Base-by-base conservation (phyloP, 1,140 invertebrate species). In the Venturia canescens region DNA sequence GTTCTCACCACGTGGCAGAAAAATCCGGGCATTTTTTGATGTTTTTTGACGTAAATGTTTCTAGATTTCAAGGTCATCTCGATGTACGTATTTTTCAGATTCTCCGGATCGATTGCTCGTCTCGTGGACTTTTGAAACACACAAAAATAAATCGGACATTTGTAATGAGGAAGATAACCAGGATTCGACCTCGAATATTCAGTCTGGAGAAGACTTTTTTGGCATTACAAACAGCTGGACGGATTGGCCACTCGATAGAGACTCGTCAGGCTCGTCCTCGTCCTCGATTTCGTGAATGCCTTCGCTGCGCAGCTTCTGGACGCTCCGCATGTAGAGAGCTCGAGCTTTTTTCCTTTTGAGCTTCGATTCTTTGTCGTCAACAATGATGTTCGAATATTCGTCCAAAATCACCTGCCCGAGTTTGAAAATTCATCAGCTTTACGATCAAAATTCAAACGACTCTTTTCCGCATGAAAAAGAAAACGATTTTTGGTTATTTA, bases 21-120 rank as follows among this genome's bases (percentile, higher is more conserved):
- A 72, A 87, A 89, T 66, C 88, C 88, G 18, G 87, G 87, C 23
- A 86, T 85, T 66, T 82, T 84, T 44, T 82, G 34, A 38, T 89
- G 88, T 31, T 87, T 83, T 15, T 87, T 78, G 5, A 86, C 74
- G 50, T 89, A 89, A 0, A 87, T 78, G 69, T 84, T 29, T 63
- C 88, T 86, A 26, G 83, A 87, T 63, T 84, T 84, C 63, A 88
- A 67, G 60, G 87, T 75, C 29, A 84, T 63, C 23, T 88, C 83
- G 0, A 83, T 70, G 18, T 86, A 88, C 0, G 31, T 72, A 57
- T 87, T 67, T 78, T 87, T 88, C 48, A 89, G 82, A 34, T 67
- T 0, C 77, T 85, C 81, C 9, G 79, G 69, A 34, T 80, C 70
- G 15, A 80, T 34, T 13, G 38, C 34, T 1, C 27, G 27, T 13